Conservation (phyloP, 2,888 invertebrate species). For the Schizaphis graminum region DNA sequence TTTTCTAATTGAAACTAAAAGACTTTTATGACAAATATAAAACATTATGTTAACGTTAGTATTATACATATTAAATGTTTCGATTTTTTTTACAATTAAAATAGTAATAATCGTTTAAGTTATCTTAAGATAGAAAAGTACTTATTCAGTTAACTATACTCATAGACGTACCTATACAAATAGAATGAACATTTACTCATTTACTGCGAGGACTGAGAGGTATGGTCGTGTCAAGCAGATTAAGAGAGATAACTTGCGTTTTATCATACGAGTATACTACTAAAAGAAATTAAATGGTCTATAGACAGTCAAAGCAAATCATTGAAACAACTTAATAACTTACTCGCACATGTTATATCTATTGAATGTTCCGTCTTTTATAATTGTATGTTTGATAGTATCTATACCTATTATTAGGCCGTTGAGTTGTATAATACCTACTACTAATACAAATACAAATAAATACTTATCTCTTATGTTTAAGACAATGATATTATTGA, state of each 20-base stretch:
- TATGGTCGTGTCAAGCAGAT: neutral
- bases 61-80: neutral
- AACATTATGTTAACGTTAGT: neutral
- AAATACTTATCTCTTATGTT: neutral
- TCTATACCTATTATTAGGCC: neutral
- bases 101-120: neutral
- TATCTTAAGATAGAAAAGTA: neutral
- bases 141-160: neutral
- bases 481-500: neutral
- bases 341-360: neutral
- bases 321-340: neutral
- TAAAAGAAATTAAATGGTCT: neutral
- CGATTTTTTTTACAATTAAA: neutral
- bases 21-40: neutral
- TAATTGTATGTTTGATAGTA: neutral
- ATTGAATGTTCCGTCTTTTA: neutral
- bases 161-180: neutral
- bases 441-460: too few relatives aligned
- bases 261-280: neutral
- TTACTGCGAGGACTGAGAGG: neutral
- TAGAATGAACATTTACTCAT: neutral
- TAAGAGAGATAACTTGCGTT: neutral
- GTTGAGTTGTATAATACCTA: too few relatives aligned
- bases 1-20: neutral
- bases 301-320: neutral